Percentiles rank a stretch among this genome's conserved stretches.
Evolutionary conservation across 2,888 invertebrate species (phyloP).

Genomic region (Melitaea athalia): DNA sequence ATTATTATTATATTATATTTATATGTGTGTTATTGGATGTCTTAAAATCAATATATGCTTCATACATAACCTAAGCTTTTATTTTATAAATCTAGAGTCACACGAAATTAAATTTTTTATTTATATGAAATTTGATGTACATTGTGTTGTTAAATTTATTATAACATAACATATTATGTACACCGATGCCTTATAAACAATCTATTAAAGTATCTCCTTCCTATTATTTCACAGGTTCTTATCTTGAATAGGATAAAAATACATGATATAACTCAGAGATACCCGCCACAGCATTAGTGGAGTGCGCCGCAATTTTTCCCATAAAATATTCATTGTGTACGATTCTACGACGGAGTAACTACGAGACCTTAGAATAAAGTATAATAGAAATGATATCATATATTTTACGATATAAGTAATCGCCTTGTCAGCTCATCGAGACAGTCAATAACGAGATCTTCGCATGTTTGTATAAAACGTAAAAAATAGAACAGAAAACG

Average conservation of each 20-base stretch:
- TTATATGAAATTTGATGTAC: too few species aligned
- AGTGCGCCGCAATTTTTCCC: conserved; percentile 62
- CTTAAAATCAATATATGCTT: too few species aligned
- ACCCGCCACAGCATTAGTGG: conserved; percentile 33
- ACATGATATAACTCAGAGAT: conserved; percentile 36
- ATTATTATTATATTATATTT: too few species aligned
- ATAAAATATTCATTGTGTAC: conserved; percentile 62
- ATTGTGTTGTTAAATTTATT: background rate
- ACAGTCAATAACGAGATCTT: background rate
- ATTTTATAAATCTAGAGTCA: too few species aligned
- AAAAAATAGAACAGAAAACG: too few species aligned
- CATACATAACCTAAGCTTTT: too few species aligned
- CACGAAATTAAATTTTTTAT: too few species aligned
- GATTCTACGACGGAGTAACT: conserved; percentile 53
- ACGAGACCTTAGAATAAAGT: conserved; percentile 14
- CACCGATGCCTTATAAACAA: conserved; percentile 9
- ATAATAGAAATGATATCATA: conserved; percentile 14
- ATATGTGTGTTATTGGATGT: too few species aligned
- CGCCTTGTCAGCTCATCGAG: background rate
- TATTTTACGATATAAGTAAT: background rate
- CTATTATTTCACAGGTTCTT: conserved; percentile 27
- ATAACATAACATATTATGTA: background rate
- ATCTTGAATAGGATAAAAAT: conserved; percentile 38
- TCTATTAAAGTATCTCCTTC: conserved; percentile 28
- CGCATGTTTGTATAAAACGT: background rate